Evolutionary conservation across 2,888 invertebrate species (phyloP).

Genomic region (Drosophila koepferae): DNA sequence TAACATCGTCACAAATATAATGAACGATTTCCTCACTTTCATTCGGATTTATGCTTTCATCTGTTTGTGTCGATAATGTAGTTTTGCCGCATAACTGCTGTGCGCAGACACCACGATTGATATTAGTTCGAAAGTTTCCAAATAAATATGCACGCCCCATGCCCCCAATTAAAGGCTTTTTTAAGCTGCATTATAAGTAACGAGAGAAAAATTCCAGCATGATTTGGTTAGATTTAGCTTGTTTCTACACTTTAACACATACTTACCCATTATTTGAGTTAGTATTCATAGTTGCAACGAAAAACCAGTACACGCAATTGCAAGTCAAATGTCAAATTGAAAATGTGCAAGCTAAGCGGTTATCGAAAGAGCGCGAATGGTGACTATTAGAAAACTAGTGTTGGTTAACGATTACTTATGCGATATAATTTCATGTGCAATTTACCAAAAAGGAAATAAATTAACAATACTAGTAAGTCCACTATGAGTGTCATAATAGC

Average conservation of each 20-base stretch:
- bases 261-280: neutral
- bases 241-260: neutral
- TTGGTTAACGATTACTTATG: too few relatives aligned
- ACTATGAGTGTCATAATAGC: too few relatives aligned
- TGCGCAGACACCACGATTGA: too few relatives aligned
- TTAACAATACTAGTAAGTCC: neutral
- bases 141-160: neutral
- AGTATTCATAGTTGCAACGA: neutral
- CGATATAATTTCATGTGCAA: neutral
- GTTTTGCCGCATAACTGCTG: too few relatives aligned
- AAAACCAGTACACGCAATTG: neutral
- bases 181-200: neutral
- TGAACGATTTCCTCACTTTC: neutral
- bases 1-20: conserved; percentile 16
- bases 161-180: neutral
- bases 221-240: neutral
- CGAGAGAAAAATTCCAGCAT: neutral
- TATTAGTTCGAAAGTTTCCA: neutral
- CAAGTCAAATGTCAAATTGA: conserved; percentile 5
- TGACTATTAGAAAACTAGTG: neutral
- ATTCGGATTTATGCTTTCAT: neutral
- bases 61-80: too few relatives aligned
- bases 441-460: neutral
- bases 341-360: neutral
- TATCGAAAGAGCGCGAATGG: conserved; percentile 25